Base-by-base conservation (phyloP, 2,113 vertebrate species). In the Bubalus kerabau region DNA sequence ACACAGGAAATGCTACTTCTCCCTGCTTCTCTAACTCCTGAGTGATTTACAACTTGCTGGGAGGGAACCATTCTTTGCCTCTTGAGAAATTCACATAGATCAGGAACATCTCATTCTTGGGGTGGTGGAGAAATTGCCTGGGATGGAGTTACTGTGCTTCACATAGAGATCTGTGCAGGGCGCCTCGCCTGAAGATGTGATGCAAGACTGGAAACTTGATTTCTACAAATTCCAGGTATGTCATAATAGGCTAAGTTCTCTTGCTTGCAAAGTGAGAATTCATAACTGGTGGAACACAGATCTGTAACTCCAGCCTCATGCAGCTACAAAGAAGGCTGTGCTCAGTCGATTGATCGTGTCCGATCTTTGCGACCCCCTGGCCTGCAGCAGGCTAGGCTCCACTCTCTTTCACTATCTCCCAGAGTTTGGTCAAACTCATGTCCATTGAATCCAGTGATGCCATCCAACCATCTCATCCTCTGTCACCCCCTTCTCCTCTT, bases 61-160 rank as follows among this genome's bases (percentile, higher is more conserved):
- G 28, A 71, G 16, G 54, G 54, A 56, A 50, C 56, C 4, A 62
- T 19, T 13, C 36, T 91, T 91, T 60, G 50, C 46, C 24, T 56
- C 80, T 36, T 64, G 62, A 82, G 48, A 62, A 76, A 90, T 78
- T 91, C 52, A 67, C 21, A 94, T 84, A 94, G 28, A 78, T 78
- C 50, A 59, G 26, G 62, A 81, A 13, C 74, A 71, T 56, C 43
- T 62, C 36, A 87, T 43, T 91, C 36, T 21, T 40, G 30, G 3
- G 26, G 10, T 24, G 17, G 59, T 24, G 23, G 80, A 85, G 43
- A 84, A 52, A 85, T 92, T 85, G 21, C 30, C 7, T 80, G 19
- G 52, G 46, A 82, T 48, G 21, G 3, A 43, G 19, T 86, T n/a
- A 80, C 6, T 74, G 57, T 2, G 28, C 2, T 90, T 54, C 90